phyloP scores from a whole-genome alignment of 2,113 vertebrate genomes.

The Fukomys damarensis region DNA sequence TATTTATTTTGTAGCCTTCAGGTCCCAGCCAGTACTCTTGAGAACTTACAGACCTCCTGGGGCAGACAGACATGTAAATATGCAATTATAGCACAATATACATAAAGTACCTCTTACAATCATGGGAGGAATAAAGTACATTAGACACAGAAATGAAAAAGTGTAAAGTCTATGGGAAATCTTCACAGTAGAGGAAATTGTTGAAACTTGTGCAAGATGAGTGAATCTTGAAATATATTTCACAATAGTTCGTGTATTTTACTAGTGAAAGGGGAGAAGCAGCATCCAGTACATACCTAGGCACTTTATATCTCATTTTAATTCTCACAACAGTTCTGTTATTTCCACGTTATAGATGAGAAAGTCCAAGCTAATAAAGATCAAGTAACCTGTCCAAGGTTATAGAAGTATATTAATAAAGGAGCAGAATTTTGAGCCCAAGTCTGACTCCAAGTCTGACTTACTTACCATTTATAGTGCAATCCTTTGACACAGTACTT shows the following conservation, averaged over 20 bases:
- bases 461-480: slow-evolving; percentile 18
- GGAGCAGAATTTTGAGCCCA: background rate
- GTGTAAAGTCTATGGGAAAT: background rate
- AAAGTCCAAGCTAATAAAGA: slow-evolving; percentile 46
- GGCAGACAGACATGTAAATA: slow-evolving; percentile 32
- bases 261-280: background rate
- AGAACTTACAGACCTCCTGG: slow-evolving; percentile 42
- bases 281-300: background rate
- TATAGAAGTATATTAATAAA: background rate
- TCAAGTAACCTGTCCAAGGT: slow-evolving; percentile 23
- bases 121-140: slow-evolving; percentile 29
- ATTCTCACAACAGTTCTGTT: slow-evolving; percentile 12
- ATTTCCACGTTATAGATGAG: slow-evolving; percentile 5
- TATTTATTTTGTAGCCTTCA: slow-evolving; percentile 65
- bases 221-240: slow-evolving; percentile 8
- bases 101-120: slow-evolving; percentile 16
- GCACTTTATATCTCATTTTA: background rate
- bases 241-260: background rate
- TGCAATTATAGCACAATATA: background rate
- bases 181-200: background rate
- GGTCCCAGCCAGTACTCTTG: slow-evolving; percentile 46
- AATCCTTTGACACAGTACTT: background rate
- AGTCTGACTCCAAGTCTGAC: background rate
- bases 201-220: slow-evolving; percentile 18
- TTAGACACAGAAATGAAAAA: slow-evolving; percentile 3